Evolutionary conservation across 2,888 invertebrate genomes (phyloP).

Genomic region (Toxonevra muliebris): DNA sequence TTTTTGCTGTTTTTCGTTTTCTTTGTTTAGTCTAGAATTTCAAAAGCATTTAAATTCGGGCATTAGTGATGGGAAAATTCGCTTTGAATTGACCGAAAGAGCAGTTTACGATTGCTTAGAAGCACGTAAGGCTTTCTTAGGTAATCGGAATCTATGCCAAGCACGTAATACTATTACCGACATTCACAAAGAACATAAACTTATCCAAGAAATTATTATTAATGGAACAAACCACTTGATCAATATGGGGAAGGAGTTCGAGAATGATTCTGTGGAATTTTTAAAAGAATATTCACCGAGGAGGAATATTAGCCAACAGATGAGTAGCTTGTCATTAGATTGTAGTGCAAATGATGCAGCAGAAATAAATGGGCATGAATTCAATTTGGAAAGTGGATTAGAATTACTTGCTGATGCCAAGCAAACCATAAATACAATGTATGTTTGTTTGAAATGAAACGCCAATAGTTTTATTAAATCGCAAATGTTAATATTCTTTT

Average conservation of each 20-base stretch:
- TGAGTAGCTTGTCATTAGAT: no score
- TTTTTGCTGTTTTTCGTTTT: no score
- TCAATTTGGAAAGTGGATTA: no score
- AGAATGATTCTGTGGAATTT: constrained; percentile 29
- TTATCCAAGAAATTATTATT: constrained; percentile 20
- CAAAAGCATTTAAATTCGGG: neutral
- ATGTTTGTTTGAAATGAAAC: no score
- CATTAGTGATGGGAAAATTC: constrained; percentile 5
- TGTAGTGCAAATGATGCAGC: no score
- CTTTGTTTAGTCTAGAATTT: neutral
- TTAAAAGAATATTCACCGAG: no score
- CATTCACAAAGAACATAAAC: constrained; percentile 35
- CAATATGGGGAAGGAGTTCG: constrained; percentile 31
- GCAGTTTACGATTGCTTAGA: constrained; percentile 35
- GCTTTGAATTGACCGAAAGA: constrained; percentile 24
- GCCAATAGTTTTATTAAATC: no score
- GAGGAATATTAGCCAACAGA: no score
- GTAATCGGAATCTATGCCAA: constrained; percentile 18
- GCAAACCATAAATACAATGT: no score
- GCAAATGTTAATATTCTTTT: no score
- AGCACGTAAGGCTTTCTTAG: constrained; percentile 30
- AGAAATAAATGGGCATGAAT: no score
- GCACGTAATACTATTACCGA: constrained; percentile 28
- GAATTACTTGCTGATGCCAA: no score
- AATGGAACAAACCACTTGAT: constrained; percentile 22